Base-by-base conservation (phyloP, 2,888 invertebrate genomes). In the Acleris laterana region DNA sequence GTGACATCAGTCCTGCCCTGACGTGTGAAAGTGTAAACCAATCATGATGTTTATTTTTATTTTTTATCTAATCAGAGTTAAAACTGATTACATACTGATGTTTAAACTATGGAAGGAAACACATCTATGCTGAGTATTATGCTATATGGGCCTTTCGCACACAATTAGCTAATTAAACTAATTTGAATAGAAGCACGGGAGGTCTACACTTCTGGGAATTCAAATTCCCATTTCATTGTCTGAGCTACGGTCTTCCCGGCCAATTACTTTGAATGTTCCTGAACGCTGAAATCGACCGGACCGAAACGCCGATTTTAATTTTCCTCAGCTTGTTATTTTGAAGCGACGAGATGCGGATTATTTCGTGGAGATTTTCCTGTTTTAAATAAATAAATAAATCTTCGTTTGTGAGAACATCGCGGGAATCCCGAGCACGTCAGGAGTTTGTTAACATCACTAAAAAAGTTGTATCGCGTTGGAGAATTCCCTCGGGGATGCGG, bases 341-440 rank as follows among this genome's bases (percentile, higher is more conserved):
- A 25, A 44, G 42, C 42, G 38, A 28, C 42, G 20, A 22, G 19
- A 44, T n/a, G 20, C 48, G 44, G 20, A 53, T 55, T 55, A 55
- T 60, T 65, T 50, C 50, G 44, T 17, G 44, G 50, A 60, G 28
- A 57, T 46, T 48, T 61, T 46, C 50, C 52, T 66, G 62, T 62
- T 66, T 62, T 66, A 57, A 66, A 66, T 66, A 66, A 66, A 66
- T 51, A 66, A 57, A 62, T 66, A 62, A 62, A 57, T 66, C 62
- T 66, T 66, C 66, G 62, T 66, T 66, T 52, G 50, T 61, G 56
- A 62, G 46, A 13, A 61, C 50, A 57, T 32, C 28, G 38, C 46
- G 46, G 22, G 46, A 50, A 62, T 61, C 56, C 57, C 61, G 38
- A 44, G 57, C 61, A 25, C 57, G 66, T 56, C 61, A 57, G 56